Percentiles rank a stretch among this genome's conserved stretches.
phyloP scores from a whole-genome alignment of 1,140 invertebrate species.

The Leptopilina clavipes region DNA sequence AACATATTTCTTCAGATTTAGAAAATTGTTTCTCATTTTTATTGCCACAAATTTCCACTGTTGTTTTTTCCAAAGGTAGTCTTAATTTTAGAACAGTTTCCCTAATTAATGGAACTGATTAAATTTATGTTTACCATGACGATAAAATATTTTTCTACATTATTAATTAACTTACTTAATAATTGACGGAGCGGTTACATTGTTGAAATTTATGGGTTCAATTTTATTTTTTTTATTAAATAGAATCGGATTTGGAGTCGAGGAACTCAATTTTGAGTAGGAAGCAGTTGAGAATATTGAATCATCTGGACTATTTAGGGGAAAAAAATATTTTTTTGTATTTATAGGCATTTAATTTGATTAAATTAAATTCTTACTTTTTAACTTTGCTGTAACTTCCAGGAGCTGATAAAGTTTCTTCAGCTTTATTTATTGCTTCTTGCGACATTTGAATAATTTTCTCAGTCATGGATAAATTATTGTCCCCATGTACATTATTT shows the following conservation, averaged over 20 bases:
- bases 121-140: not conserved
- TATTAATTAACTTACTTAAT: not conserved
- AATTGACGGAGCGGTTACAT: not conserved
- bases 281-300: not conserved
- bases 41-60: not conserved
- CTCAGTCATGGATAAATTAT: not conserved
- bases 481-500: not conserved
- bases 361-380: not conserved
- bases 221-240: conserved; percentile 6
- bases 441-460: conserved; percentile 6
- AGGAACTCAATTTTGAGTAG: not conserved
- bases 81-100: conserved; percentile 2
- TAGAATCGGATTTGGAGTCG: not conserved
- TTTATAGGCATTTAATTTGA: not conserved
- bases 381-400: conserved; percentile 1
- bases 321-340: not conserved
- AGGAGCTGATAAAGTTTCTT: conserved; percentile 6
- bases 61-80: not conserved
- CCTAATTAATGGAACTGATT: not conserved
- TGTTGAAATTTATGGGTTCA: not conserved
- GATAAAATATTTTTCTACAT: too few relatives aligned
- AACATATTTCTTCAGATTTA: not conserved
- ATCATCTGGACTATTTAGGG: not conserved
- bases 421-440: conserved; percentile 11
- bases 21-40: not conserved